These are phyloP conservation scores for Cheilosia scutellata DNA, from an alignment of 2,888 invertebrate genomes.

Conservation along the genomic window DNA sequence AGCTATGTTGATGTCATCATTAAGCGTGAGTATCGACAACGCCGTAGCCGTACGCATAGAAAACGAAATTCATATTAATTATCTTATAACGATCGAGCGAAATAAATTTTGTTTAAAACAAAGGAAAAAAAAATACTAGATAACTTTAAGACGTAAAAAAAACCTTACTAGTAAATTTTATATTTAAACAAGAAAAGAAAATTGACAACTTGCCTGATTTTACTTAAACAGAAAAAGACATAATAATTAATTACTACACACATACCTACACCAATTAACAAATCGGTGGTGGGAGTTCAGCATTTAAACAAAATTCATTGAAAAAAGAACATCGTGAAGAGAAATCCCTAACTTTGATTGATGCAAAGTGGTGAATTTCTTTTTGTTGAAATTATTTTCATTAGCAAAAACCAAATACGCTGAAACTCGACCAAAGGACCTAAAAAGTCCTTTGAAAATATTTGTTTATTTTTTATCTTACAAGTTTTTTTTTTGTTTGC, in stretches of 20 bases:
- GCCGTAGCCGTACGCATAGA: conserved; percentile 77
- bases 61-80: conserved; percentile 50
- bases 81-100: conserved; percentile 30
- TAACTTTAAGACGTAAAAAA: conserved; percentile 42
- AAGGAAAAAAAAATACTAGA: conserved; percentile 22
- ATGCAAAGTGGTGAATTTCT: conserved; percentile 35
- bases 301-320: conserved; percentile 15
- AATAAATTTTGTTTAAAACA: conserved; percentile 44
- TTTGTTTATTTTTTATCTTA: conserved; percentile 18
- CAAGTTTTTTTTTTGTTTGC: conserved; percentile 11
- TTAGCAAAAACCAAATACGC: not conserved
- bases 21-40: conserved; percentile 88
- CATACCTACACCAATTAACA: conserved; percentile 65
- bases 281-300: conserved; percentile 71
- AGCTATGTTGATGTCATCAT: conserved; percentile 89
- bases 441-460: not conserved
- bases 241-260: conserved; percentile 18
- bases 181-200: conserved; percentile 41
- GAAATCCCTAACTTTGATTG: conserved; percentile 19
- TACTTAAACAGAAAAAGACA: conserved; percentile 33
- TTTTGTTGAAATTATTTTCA: conserved; percentile 15
- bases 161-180: conserved; percentile 34
- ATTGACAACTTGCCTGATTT: conserved; percentile 36
- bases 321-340: conserved; percentile 1
- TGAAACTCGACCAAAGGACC: not conserved